Evolutionary conservation across 92 coral and sea anemone genomes (phyloP), one percentile per base, ranked within the genome.

Genomic region (Phymanthus crucifer): DNA sequence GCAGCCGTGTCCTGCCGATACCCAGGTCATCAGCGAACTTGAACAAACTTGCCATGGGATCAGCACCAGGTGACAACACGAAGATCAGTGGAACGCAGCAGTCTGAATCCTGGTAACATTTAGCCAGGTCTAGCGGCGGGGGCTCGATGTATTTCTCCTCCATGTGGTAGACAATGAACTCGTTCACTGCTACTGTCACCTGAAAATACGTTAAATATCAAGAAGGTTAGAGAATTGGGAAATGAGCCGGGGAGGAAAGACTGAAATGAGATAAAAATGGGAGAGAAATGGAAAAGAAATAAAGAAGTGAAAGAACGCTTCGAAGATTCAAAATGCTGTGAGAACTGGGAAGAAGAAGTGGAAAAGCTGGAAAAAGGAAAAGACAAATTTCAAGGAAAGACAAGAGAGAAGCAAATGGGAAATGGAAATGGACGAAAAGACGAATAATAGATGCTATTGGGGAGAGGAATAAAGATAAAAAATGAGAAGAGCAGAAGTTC

Each of bases 61-160:
- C 99, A 18, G 99, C 99, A 5, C 99, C 99, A 12, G 99, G 99
- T 45, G 99, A 95, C 32, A 95, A 77, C 33, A 95, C 94, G 65
- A 95, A 95, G 34, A 95, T 90, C 70, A 95, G 82, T 36, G 99
- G 99, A 65, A 95, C 94, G 72, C 95, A 95, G 77, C 95, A 93
- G 77, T 90, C 93, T 9, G 99, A 95, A 81, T 95, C 99, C 76
- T 87, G 95, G 83, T 86, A 95, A 81, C 99, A 93, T 70, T 70
- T 93, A 78, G 91, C 87, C 74, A 95, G 88, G 81, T 95, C 92
- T 36, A 95, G 94, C 26, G 99, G 91, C 21, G 99, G 99, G 0
- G 99, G 98, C 69, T 95, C 99, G 35, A 95, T 90, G 81, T 89
- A 95, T 71, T 86, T 68, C 23, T 86, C 90, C 64, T 90, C 93